Conservation (phyloP, 1,140 invertebrate species). For the Drosophila burlai region DNA sequence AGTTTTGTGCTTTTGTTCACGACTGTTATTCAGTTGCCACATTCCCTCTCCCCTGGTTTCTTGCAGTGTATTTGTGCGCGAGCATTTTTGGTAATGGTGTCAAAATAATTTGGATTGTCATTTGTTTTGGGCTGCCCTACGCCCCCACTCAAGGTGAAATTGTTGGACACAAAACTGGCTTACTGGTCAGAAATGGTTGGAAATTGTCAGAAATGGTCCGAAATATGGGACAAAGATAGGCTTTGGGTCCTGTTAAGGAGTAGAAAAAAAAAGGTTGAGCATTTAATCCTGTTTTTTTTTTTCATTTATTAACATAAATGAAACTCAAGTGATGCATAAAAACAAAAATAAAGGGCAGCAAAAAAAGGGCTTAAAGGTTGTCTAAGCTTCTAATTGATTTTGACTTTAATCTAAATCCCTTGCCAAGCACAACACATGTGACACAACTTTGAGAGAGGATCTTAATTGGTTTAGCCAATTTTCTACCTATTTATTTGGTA, state of each 20-base stretch:
- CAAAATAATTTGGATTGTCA: conserved; percentile 80
- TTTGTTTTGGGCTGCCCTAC: conserved; percentile 58
- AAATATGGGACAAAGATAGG: background rate
- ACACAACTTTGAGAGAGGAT: too few relatives aligned
- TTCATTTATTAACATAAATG: conserved; percentile 4
- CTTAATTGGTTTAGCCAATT: background rate
- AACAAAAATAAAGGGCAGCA: background rate
- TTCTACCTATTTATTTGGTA: background rate
- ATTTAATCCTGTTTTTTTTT: background rate
- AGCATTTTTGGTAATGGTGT: conserved; percentile 76
- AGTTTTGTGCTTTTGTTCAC: conserved; percentile 46
- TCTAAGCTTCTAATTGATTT: background rate
- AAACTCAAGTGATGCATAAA: background rate
- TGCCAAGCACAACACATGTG: background rate
- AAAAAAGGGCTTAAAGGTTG: background rate
- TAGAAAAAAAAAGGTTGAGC: conserved; percentile 2
- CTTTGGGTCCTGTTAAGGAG: background rate
- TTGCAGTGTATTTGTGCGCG: conserved; percentile 14
- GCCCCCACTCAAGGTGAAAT: conserved; percentile 45
- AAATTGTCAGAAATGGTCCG: background rate
- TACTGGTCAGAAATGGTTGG: background rate
- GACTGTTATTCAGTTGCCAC: conserved; percentile 1
- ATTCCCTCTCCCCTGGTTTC: too few relatives aligned
- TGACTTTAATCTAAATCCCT: background rate
- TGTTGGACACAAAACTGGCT: conserved; percentile 8